Percentiles rank a stretch among this genome's conserved stretches.
phyloP scores from a whole-genome alignment of 2,888 invertebrate genomes.

The Ochropleura leucogaster region DNA sequence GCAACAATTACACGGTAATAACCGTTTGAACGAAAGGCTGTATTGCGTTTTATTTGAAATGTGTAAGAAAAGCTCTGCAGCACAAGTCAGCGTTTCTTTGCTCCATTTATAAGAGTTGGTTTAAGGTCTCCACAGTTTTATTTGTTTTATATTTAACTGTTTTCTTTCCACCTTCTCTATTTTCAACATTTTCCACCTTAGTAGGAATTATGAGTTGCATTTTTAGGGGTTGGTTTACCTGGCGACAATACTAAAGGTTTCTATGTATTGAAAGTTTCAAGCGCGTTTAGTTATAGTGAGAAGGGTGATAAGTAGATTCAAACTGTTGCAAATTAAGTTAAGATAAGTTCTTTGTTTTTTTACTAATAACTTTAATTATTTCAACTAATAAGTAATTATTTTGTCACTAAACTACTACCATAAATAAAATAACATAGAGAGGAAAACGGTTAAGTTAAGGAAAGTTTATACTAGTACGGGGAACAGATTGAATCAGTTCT shows the following conservation, averaged over 20 bases:
- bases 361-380: too few species aligned
- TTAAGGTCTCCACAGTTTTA: conserved; percentile 39
- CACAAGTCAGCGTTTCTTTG: conserved; percentile 47
- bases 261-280: neutral
- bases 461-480: too few species aligned
- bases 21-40: conserved; percentile 9
- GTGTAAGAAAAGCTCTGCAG: conserved; percentile 46
- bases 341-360: too few species aligned
- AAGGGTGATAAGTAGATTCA: neutral
- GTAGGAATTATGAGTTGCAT: conserved; percentile 25
- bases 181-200: conserved; percentile 38
- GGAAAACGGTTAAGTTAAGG: too few species aligned
- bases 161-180: conserved; percentile 23
- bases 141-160: conserved; percentile 39
- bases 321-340: too few species aligned
- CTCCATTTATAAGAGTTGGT: conserved; percentile 55
- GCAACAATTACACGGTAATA: conserved; percentile 30
- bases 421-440: too few species aligned
- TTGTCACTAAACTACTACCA: too few species aligned
- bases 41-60: conserved; percentile 44
- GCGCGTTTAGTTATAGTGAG: too few species aligned
- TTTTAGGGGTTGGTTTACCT: conserved; percentile 26
- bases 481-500: too few species aligned
- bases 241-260: neutral
- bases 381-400: too few species aligned